These are phyloP conservation scores for Australoheros scitulus DNA, from an alignment of 2,113 vertebrate genomes.

Conservation along the genomic window DNA sequence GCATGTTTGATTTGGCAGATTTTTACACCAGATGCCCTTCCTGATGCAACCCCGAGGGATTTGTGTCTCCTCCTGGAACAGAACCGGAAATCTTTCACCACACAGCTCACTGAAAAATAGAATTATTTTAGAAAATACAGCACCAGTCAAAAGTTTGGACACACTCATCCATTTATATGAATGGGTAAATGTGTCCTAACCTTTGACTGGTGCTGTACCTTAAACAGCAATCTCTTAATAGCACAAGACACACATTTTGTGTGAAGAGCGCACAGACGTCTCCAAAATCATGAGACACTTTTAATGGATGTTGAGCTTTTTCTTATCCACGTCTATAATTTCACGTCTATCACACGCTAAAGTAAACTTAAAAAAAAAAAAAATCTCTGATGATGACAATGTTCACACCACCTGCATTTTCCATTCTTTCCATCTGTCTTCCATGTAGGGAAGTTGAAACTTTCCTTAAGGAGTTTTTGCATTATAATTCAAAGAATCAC, in stretches of 20 bases:
- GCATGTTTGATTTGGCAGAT: slow-evolving; percentile 7
- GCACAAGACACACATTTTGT: background rate
- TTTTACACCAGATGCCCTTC: slow-evolving; percentile 6
- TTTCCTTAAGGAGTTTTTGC: background rate
- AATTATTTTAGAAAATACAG: background rate
- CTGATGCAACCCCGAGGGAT: background rate
- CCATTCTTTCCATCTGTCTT: background rate
- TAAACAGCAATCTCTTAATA: background rate
- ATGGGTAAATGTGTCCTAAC: no score
- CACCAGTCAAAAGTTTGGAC: no score
- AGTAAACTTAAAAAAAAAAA: background rate
- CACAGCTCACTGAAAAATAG: background rate
- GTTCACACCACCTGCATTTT: background rate
- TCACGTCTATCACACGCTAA: background rate
- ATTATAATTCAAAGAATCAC: background rate
- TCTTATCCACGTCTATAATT: background rate
- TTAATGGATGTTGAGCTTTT: background rate
- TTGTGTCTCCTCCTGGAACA: background rate
- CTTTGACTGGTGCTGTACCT: background rate
- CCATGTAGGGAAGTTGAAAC: background rate
- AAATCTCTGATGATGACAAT: background rate
- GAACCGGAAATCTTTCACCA: background rate
- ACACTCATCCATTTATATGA: no score
- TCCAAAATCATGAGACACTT: background rate
- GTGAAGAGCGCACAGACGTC: background rate